phyloP scores from a whole-genome alignment of 1,140 invertebrate genomes.

The Hycleus cichorii region DNA sequence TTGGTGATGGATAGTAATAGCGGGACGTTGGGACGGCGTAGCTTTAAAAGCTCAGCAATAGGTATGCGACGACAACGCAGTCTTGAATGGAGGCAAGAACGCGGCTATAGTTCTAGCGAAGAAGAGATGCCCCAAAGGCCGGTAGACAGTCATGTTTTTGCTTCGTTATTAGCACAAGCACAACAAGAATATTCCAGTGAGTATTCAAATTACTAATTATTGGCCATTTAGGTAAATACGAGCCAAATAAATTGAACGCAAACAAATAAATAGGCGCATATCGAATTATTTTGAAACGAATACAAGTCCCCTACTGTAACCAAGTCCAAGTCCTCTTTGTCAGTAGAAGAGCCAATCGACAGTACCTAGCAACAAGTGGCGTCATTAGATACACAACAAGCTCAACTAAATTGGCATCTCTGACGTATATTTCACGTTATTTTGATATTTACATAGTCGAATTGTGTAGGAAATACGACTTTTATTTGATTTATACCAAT shows the following conservation, averaged over 20 bases:
- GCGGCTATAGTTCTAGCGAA: conserved; percentile 57
- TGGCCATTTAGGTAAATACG: not conserved
- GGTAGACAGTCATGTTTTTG: conserved; percentile 55
- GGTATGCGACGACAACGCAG: conserved; percentile 53
- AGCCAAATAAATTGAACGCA: not conserved
- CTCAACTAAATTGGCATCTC: too few species aligned
- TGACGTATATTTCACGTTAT: too few species aligned
- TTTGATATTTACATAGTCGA: too few species aligned
- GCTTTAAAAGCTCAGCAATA: conserved; percentile 38
- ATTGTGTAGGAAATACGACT: too few species aligned
- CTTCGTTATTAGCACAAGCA: conserved; percentile 54
- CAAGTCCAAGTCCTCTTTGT: conserved; percentile 6
- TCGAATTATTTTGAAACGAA: too few species aligned
- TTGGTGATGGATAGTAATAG: conserved; percentile 43
- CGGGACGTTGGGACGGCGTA: conserved; percentile 42
- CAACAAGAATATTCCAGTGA: conserved; percentile 53
- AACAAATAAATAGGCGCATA: too few species aligned
- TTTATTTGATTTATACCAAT: too few species aligned
- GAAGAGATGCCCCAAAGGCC: conserved; percentile 50
- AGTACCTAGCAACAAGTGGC: conserved; percentile 21
- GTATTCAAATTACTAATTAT: conserved; percentile 24
- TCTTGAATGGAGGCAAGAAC: conserved; percentile 54
- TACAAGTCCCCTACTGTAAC: not conserved
- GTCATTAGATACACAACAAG: conserved; percentile 20
- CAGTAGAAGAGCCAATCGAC: not conserved